These are phyloP conservation scores for Remorina albescens DNA, from an alignment of 2,797 vertebrate species.

Conservation along the genomic window DNA sequence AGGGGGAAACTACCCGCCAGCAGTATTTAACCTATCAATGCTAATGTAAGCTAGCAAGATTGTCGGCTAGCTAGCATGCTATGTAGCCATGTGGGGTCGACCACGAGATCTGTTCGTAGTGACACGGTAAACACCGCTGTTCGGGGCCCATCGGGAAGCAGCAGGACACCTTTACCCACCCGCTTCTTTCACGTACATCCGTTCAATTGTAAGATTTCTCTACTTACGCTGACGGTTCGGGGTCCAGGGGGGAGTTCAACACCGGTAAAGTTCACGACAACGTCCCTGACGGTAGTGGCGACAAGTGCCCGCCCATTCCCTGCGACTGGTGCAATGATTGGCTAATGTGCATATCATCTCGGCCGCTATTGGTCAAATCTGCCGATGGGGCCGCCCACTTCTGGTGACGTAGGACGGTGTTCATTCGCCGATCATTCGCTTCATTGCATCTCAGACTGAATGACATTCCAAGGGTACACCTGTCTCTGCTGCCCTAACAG, in stretches of 20 bases:
- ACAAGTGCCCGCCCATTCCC: slow-evolving; percentile 63
- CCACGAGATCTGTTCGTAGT: slow-evolving; percentile 50
- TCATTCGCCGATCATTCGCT: slow-evolving; percentile 46
- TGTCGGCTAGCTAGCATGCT: slow-evolving; percentile 56
- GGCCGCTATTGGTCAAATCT: slow-evolving; percentile 61
- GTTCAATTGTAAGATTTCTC: neutral
- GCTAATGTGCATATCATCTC: neutral
- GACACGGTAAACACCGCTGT: neutral
- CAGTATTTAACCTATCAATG: slow-evolving; percentile 40
- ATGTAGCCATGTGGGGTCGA: slow-evolving; percentile 75
- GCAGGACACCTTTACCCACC: fast-evolving
- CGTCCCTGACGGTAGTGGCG: slow-evolving; percentile 69
- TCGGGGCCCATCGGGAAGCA: fast-evolving
- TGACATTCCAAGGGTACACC: slow-evolving; percentile 80
- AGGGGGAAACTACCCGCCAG: slow-evolving; percentile 11
- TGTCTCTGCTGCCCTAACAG: neutral
- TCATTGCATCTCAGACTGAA: slow-evolving; percentile 66
- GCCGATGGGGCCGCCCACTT: neutral
- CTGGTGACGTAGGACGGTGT: slow-evolving; percentile 25
- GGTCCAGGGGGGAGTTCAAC: slow-evolving; percentile 61
- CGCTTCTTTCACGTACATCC: neutral
- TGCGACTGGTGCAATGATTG: slow-evolving; percentile 55
- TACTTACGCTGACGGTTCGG: slow-evolving; percentile 71
- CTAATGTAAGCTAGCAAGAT: slow-evolving; percentile 56
- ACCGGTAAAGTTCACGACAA: slow-evolving; percentile 80